Evolutionary conservation across 2,888 invertebrate species (phyloP).

Genomic region (Drosophila fungiperda): DNA sequence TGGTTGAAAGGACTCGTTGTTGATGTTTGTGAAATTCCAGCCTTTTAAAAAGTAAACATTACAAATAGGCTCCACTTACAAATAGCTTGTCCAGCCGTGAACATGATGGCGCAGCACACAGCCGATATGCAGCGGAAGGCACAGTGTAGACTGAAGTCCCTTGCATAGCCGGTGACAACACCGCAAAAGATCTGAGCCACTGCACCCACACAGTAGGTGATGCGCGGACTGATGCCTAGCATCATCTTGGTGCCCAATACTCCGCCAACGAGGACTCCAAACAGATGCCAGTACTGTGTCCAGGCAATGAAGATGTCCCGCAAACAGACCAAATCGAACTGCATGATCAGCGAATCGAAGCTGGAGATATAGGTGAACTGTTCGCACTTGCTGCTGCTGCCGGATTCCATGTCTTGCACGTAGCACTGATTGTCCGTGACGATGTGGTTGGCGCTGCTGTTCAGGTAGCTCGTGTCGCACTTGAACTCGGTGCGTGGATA

Average conservation of each 20-base stretch:
- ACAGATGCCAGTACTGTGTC: slow-evolving; percentile 86
- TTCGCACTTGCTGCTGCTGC: slow-evolving; percentile 62
- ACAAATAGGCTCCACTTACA: slow-evolving; percentile 71
- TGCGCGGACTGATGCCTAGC: slow-evolving; percentile 83
- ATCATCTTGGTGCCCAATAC: slow-evolving; percentile 84
- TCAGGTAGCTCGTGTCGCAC: slow-evolving; percentile 68
- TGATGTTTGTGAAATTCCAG: not conserved
- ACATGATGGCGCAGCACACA: slow-evolving; percentile 85
- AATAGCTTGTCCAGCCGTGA: slow-evolving; percentile 85
- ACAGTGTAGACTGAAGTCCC: slow-evolving; percentile 84
- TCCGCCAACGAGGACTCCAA: slow-evolving; percentile 85
- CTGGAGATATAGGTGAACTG: slow-evolving; percentile 76
- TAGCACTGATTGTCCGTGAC: slow-evolving; percentile 77
- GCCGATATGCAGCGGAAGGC: slow-evolving; percentile 85
- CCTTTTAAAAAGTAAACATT: not conserved
- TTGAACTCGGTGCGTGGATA: slow-evolving; percentile 76
- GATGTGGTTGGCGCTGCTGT: slow-evolving; percentile 52
- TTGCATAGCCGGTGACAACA: slow-evolving; percentile 83
- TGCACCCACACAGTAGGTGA: slow-evolving; percentile 84
- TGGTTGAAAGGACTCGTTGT: not conserved
- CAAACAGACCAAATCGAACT: slow-evolving; percentile 85
- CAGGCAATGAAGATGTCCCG: slow-evolving; percentile 85
- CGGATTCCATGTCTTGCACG: slow-evolving; percentile 49
- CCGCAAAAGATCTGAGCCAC: slow-evolving; percentile 84
- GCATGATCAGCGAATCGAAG: slow-evolving; percentile 83